Evolutionary conservation across 2,113 vertebrate genomes (phyloP).

Genomic region (Kryptolebias marmoratus): DNA sequence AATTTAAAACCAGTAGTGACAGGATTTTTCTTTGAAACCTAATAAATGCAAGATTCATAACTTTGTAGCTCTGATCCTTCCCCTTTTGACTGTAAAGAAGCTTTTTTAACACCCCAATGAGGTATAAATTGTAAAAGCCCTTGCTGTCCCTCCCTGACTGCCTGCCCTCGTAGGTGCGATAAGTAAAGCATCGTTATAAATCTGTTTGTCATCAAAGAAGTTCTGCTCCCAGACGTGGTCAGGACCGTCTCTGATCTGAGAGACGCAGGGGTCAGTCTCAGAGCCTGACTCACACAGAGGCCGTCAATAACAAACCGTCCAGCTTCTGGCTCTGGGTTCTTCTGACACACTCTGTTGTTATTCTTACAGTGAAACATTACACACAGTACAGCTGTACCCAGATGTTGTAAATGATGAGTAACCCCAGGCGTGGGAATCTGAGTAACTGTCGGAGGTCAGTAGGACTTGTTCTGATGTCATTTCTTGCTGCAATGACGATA

Average conservation of each 20-base stretch:
- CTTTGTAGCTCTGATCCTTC: conserved; percentile 50
- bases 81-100: conserved; percentile 54
- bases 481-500: conserved; percentile 42
- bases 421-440: conserved; percentile 49
- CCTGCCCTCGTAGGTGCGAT: conserved; percentile 56
- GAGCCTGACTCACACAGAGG: conserved; percentile 60
- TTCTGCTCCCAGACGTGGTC: conserved; percentile 56
- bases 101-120: conserved; percentile 29
- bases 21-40: conserved; percentile 22
- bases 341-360: conserved; percentile 62
- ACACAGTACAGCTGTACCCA: conserved; percentile 41
- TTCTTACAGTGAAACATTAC: conserved; percentile 64
- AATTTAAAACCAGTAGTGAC: background rate
- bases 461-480: conserved; percentile 51
- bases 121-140: conserved; percentile 63
- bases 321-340: conserved; percentile 13
- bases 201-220: conserved; percentile 72
- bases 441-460: conserved; percentile 48
- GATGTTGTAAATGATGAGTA: conserved; percentile 56
- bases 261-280: conserved; percentile 54
- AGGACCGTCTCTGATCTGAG: conserved; percentile 59
- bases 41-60: conserved; percentile 54
- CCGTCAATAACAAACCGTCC: conserved; percentile 59
- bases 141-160: conserved; percentile 23
- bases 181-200: conserved; percentile 72